Percentiles rank a stretch among this genome's conserved stretches.
Evolutionary conservation across 2,888 invertebrate genomes (phyloP).

Genomic region (Portevinia maculata): DNA sequence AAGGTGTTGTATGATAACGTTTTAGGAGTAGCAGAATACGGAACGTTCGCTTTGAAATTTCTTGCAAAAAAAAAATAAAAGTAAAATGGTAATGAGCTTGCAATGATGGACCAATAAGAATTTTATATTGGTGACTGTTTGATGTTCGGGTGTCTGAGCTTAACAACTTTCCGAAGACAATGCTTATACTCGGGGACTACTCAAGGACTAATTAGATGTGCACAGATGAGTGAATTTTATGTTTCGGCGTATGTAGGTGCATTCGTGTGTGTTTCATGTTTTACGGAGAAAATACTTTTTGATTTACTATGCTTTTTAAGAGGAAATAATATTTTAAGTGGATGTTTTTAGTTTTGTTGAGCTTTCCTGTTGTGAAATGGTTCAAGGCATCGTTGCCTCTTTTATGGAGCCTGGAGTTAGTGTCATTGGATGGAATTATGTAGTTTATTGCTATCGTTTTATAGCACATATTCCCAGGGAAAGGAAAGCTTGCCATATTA

Average conservation of each 20-base stretch:
- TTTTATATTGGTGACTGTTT: slow-evolving; percentile 55
- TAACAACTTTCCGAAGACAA: slow-evolving; percentile 42
- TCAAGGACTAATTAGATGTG: slow-evolving; percentile 52
- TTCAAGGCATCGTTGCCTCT: slow-evolving; percentile 17
- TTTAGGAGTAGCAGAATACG: slow-evolving; percentile 22
- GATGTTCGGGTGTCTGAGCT: slow-evolving; percentile 43
- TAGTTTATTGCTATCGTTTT: too few relatives aligned
- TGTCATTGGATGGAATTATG: not conserved
- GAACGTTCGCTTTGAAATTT: slow-evolving; percentile 28
- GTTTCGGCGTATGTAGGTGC: not conserved
- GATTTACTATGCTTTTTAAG: slow-evolving; percentile 31
- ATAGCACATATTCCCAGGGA: too few relatives aligned
- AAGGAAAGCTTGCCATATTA: too few relatives aligned
- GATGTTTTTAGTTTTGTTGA: slow-evolving; percentile 24
- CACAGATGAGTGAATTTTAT: slow-evolving; percentile 60
- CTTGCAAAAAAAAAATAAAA: not conserved
- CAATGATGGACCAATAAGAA: slow-evolving; percentile 43
- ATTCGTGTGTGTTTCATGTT: not conserved
- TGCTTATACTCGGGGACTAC: not conserved
- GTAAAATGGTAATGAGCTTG: slow-evolving; percentile 22
- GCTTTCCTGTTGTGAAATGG: slow-evolving; percentile 15
- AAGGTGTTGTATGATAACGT: slow-evolving; percentile 15
- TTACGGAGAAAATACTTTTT: slow-evolving; percentile 12
- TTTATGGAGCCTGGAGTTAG: not conserved
- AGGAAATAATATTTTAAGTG: slow-evolving; percentile 39